Base-by-base conservation (phyloP, 2,888 invertebrate species). In the Cephus rjabovi region DNA sequence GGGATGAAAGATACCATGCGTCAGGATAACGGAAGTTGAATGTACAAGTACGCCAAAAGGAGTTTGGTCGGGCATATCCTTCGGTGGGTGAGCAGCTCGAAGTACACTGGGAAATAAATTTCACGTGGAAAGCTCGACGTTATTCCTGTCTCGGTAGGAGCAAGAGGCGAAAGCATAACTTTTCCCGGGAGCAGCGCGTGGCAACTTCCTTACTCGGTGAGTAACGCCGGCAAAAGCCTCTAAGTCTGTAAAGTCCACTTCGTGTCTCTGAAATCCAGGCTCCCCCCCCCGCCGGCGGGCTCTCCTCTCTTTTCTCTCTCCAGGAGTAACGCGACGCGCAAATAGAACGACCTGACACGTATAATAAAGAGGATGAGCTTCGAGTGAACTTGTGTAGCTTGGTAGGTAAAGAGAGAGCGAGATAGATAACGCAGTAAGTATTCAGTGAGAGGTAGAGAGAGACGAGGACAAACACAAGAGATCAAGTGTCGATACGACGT, bases 221-320 rank as follows among this genome's bases (percentile, higher is more conserved):
- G 31, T 71, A 31, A 71, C 71, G 33, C 71, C 3, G 12, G 9
- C 71, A 12, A 31, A 71, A 71, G 71, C 71, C 71, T 33, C 71
- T 71, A 71, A 71, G 71, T 71, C 71, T 56, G 31, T 71, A 71
- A 71, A 71, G 71, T 71, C 71, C 31, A 71, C 71, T 71, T 71
- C 12, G 31, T 33, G 71, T 71, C 12, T 23, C 23, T 56, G 56
- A 56, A 56, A 56, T 56, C 56, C 56, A 23, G 23, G 56, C 56
- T 56, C 23, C 23, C 15, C 30, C 30, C 23, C 40, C 40, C 0
- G 1, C 1, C 34, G 9, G 3, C 11, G 34, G 40, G 40, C 6
- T 70, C 71, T 31, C 31, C 12, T 31, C 31, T 71, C 31, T 9
- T 31, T 30, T 11, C 1, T 30, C 56, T 23, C 2, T 9, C 12